Conservation (phyloP, 1,140 invertebrate species). For the Drosophila jambulina region DNA sequence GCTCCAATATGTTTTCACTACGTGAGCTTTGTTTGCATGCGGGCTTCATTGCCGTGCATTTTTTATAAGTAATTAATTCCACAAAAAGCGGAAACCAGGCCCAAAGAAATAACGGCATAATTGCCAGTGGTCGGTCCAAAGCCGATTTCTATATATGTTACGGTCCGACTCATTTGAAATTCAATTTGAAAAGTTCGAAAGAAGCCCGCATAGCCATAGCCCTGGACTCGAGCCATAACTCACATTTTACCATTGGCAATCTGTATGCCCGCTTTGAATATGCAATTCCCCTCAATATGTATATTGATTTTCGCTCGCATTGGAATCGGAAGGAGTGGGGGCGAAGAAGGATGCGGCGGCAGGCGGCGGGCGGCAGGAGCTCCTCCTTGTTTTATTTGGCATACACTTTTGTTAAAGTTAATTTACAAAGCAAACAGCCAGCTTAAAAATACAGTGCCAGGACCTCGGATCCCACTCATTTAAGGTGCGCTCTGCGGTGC, state of each 20-base stretch:
- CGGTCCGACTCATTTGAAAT: conserved; percentile 55
- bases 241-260: conserved; percentile 57
- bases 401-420: conserved; percentile 74
- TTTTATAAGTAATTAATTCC: conserved; percentile 62
- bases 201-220: conserved; percentile 45
- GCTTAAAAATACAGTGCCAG: conserved; percentile 72
- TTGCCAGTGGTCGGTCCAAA: conserved; percentile 20
- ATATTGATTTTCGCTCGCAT: conserved; percentile 67
- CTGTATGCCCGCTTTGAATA: conserved; percentile 72
- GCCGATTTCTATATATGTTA: conserved; percentile 51
- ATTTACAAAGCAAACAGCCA: conserved; percentile 75
- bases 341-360: neutral
- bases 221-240: conserved; percentile 51
- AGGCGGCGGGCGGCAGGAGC: neutral
- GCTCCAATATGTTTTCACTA: conserved; percentile 58
- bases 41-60: conserved; percentile 51
- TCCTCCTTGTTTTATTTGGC: conserved; percentile 47
- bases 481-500: conserved; percentile 23
- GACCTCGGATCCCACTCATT: conserved; percentile 30
- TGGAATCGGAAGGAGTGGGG: conserved; percentile 4
- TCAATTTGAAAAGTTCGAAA: conserved; percentile 64
- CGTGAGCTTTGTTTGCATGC: conserved; percentile 50
- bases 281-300: conserved; percentile 58
- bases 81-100: conserved; percentile 23
- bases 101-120: conserved; percentile 29